phyloP scores from a whole-genome alignment of 2,113 vertebrate genomes.

The Setophaga coronata region DNA sequence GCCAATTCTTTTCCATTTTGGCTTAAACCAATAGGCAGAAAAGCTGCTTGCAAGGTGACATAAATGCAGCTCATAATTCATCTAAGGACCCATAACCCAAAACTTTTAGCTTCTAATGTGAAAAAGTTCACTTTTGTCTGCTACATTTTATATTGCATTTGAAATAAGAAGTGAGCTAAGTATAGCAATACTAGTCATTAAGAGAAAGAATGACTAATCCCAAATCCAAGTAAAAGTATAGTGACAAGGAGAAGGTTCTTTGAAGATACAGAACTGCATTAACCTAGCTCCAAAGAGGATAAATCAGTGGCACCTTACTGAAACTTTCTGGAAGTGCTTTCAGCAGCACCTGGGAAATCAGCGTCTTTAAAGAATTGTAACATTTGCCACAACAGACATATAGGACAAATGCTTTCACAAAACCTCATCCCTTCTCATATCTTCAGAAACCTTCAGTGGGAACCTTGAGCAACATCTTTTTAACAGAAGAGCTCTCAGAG shows the following conservation, averaged over 20 bases:
- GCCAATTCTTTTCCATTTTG: not conserved
- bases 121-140: not conserved
- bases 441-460: not conserved
- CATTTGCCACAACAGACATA: not conserved
- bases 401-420: not conserved
- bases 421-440: not conserved
- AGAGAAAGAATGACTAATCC: not conserved
- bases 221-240: not conserved
- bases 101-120: not conserved
- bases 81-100: not conserved
- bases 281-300: not conserved
- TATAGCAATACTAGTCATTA: not conserved
- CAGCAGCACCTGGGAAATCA: not conserved
- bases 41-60: not conserved
- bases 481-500: not conserved
- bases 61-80: not conserved
- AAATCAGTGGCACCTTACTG: not conserved
- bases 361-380: not conserved
- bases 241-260: not conserved
- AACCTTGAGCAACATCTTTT: not conserved
- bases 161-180: not conserved
- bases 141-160: not conserved
- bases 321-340: not conserved
- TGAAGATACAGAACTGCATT: not conserved
- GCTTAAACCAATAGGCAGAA: not conserved